These are phyloP conservation scores for Rhyacichthys aspro DNA, from an alignment of 2,797 vertebrate species.

Conservation along the genomic window DNA sequence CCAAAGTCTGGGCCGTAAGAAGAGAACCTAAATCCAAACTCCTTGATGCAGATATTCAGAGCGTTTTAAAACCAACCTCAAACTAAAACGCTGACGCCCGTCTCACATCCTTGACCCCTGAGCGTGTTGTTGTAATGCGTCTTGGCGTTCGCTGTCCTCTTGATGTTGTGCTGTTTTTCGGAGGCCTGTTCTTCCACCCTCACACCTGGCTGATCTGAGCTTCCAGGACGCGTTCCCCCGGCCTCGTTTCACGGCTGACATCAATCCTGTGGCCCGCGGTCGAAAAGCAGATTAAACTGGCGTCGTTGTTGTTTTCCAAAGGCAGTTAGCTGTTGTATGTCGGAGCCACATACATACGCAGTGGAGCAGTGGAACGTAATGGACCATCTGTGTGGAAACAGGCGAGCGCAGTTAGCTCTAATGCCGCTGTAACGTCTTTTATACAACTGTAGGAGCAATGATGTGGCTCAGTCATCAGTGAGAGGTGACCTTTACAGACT, in stretches of 20 bases:
- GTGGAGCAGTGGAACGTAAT: constrained; percentile 39
- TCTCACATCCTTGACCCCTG: not conserved
- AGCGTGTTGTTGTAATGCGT: not conserved
- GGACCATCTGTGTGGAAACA: constrained; percentile 55
- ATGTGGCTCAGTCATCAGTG: constrained; percentile 28
- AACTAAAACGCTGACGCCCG: not conserved
- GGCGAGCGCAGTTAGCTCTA: constrained; percentile 46
- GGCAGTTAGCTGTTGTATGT: constrained; percentile 39
- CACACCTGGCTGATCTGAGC: constrained; percentile 32
- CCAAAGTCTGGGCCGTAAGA: too few species aligned
- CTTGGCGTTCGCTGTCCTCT: not conserved
- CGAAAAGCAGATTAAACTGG: constrained; percentile 48
- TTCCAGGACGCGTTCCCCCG: constrained; percentile 31
- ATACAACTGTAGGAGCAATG: constrained; percentile 42
- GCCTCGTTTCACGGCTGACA: constrained; percentile 44
- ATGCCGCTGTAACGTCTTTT: constrained; percentile 58
- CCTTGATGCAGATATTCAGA: too few species aligned
- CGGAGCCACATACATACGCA: constrained; percentile 23
- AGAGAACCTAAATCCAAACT: too few species aligned
- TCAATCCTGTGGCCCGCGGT: constrained; percentile 42
- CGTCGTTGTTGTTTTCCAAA: constrained; percentile 46
- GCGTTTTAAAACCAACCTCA: not conserved
- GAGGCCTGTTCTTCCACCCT: constrained; percentile 9
- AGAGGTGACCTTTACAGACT: constrained; percentile 57
- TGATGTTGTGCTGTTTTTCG: not conserved